Conservation (phyloP, 1,140 invertebrate genomes). For the Uloborus diversus region DNA sequence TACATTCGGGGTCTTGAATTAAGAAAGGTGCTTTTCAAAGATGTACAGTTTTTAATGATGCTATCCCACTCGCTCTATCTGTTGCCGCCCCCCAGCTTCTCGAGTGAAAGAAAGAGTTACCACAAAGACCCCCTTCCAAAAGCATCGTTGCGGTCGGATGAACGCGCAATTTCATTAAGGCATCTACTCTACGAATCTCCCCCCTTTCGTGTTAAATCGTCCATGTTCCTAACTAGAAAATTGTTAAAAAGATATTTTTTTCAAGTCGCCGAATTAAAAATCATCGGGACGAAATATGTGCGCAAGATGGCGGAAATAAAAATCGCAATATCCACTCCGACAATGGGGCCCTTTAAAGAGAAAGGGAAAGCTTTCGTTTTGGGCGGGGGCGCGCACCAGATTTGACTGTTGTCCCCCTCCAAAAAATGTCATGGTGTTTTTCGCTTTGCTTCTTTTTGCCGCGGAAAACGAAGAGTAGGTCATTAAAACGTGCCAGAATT, state of each 20-base stretch:
- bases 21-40: constrained; percentile 10
- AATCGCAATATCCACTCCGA: constrained; percentile 22
- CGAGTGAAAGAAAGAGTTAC: constrained; percentile 3
- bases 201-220: constrained; percentile 46
- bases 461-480: background rate
- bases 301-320: constrained; percentile 13
- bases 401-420: background rate
- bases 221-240: constrained; percentile 50
- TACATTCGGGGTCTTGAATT: background rate
- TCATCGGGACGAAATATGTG: background rate
- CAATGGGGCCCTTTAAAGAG: constrained; percentile 1
- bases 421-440: background rate
- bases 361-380: background rate
- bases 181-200: background rate
- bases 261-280: constrained; percentile 16
- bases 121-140: constrained; percentile 34
- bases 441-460: background rate
- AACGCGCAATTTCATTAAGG: constrained; percentile 45
- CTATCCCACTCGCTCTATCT: background rate
- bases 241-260: constrained; percentile 39
- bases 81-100: background rate
- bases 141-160: constrained; percentile 30
- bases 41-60: constrained; percentile 41
- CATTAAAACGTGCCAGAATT: background rate
- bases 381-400: background rate